These are phyloP conservation scores for Microtus obscurus DNA, from an alignment of 2,797 vertebrate genomes.

Conservation along the genomic window DNA sequence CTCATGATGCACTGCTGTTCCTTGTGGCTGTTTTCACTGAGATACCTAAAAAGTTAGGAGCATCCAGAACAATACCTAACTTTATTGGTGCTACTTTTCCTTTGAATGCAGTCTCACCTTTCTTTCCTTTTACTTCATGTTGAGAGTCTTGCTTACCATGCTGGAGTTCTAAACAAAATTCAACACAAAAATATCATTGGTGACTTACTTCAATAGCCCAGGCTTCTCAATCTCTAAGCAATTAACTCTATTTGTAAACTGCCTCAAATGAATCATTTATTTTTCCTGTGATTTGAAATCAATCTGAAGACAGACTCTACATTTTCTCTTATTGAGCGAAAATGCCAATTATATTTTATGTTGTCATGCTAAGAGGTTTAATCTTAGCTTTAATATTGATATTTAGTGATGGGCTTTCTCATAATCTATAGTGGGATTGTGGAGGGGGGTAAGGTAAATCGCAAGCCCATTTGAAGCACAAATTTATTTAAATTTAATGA, in stretches of 20 bases:
- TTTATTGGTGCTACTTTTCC: constrained; percentile 72
- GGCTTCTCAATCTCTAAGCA: neutral
- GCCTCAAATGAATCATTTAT: neutral
- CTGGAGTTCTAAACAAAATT: constrained; percentile 68
- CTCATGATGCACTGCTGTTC: neutral
- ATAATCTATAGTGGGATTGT: neutral
- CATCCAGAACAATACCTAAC: constrained; percentile 18
- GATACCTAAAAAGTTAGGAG: constrained; percentile 37
- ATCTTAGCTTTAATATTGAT: neutral
- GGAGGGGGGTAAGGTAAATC: neutral
- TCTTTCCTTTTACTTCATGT: constrained; percentile 83
- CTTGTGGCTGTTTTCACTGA: constrained; percentile 6
- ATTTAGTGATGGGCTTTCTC: neutral
- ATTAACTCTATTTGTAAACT: constrained; percentile 31
- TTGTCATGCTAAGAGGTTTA: neutral
- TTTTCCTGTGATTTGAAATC: constrained; percentile 33
- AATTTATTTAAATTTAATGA: constrained; percentile 41
- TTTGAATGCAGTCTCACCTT: constrained; percentile 66
- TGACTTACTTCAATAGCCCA: neutral
- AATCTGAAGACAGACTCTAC: constrained; percentile 2
- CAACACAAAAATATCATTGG: constrained; percentile 66
- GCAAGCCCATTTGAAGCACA: constrained; percentile 1
- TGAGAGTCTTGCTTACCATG: constrained; percentile 51
- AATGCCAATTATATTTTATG: neutral
- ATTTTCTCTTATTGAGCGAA: neutral